phyloP scores from a whole-genome alignment of 2,113 vertebrate genomes.

The Tautogolabrus adspersus region DNA sequence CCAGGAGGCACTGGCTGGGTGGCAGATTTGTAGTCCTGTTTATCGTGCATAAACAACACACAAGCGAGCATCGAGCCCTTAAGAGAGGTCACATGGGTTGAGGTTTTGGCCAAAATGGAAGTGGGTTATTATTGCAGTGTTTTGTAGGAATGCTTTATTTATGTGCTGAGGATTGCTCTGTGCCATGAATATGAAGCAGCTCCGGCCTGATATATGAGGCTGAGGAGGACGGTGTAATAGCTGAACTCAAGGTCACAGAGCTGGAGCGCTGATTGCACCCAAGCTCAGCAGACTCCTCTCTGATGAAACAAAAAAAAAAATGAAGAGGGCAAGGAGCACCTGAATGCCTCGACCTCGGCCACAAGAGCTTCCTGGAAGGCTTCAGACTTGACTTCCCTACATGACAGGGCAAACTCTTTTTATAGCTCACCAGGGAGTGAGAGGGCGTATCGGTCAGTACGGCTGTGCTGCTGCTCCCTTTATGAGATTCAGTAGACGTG shows the following conservation, averaged over 20 bases:
- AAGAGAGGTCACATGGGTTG: constrained; percentile 54
- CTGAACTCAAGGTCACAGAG: constrained; percentile 59
- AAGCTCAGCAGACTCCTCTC: constrained; percentile 23
- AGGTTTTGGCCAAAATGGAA: constrained; percentile 35
- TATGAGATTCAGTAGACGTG: constrained; percentile 33
- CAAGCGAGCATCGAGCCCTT: constrained; percentile 32
- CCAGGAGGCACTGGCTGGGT: background rate
- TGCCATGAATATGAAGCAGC: constrained; percentile 72
- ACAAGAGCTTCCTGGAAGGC: constrained; percentile 13
- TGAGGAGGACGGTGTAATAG: constrained; percentile 33
- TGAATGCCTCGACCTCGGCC: constrained; percentile 43
- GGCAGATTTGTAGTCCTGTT: background rate
- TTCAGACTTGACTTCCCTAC: constrained; percentile 15
- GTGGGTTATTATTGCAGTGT: constrained; percentile 65
- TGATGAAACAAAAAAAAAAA: constrained; percentile 30
- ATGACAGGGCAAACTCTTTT: constrained; percentile 36
- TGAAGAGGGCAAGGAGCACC: constrained; percentile 26
- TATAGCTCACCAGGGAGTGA: constrained; percentile 30
- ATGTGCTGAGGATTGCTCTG: constrained; percentile 62
- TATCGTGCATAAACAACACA: constrained; percentile 35
- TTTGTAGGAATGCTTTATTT: constrained; percentile 69
- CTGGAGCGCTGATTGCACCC: constrained; percentile 15
- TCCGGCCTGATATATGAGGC: constrained; percentile 36
- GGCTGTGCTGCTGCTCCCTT: constrained; percentile 29
- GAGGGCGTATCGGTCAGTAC: constrained; percentile 22